These are phyloP conservation scores for Athalia circularis DNA, from an alignment of 2,888 invertebrate genomes.

Conservation along the genomic window DNA sequence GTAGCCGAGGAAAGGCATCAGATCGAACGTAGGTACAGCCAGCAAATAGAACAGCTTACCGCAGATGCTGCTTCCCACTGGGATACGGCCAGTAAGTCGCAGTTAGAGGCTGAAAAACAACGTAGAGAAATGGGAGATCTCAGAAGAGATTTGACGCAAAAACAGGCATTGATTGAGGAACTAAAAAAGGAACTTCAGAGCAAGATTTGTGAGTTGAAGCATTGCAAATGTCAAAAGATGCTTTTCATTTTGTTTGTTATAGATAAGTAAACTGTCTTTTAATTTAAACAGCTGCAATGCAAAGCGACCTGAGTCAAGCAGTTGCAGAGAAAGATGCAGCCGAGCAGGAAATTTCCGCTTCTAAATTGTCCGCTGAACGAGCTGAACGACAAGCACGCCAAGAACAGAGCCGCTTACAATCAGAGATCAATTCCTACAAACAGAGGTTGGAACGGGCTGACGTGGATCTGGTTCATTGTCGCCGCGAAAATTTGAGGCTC, in stretches of 20 bases:
- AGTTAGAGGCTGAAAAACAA: constrained; percentile 87
- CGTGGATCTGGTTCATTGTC: constrained; percentile 86
- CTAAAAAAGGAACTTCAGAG: constrained; percentile 86
- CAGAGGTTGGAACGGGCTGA: constrained; percentile 88
- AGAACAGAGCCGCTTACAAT: constrained; percentile 84
- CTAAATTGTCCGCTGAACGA: constrained; percentile 79
- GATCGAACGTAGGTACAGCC: constrained; percentile 84
- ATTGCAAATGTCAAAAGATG: too few species aligned
- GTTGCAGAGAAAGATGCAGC: constrained; percentile 86
- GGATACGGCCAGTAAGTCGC: constrained; percentile 83
- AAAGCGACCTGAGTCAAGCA: constrained; percentile 86
- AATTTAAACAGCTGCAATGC: constrained; percentile 78
- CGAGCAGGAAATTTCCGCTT: constrained; percentile 86
- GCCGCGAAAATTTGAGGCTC: constrained; percentile 86
- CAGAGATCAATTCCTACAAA: constrained; percentile 79
- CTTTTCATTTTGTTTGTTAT: too few species aligned
- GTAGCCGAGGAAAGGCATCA: constrained; percentile 84
- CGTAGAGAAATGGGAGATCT: constrained; percentile 85
- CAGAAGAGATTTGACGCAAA: constrained; percentile 86
- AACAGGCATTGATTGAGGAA: constrained; percentile 85
- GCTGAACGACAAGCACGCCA: constrained; percentile 86
- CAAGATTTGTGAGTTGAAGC: constrained; percentile 79
- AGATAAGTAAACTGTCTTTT: too few species aligned
- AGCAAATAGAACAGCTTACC: constrained; percentile 85
- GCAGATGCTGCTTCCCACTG: constrained; percentile 88